Conservation (phyloP, 2,888 invertebrate species). For the Rotaria macrura region DNA sequence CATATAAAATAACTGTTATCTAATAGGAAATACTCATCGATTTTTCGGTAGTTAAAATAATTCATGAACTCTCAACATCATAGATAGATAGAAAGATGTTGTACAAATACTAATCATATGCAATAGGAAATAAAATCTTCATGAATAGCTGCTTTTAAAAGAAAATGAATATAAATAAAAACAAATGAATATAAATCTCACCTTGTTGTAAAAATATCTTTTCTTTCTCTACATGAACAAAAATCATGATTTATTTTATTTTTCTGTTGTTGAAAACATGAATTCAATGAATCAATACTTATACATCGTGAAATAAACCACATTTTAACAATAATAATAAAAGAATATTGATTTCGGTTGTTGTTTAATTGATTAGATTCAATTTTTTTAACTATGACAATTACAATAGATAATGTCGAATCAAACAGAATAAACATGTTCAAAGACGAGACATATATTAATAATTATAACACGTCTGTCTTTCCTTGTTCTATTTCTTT, state of each 20-base stretch:
- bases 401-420: background rate
- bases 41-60: too few relatives aligned
- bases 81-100: too few relatives aligned
- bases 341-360: background rate
- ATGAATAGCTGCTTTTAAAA: too few relatives aligned
- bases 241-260: background rate
- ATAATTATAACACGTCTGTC: background rate
- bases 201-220: background rate
- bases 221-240: background rate
- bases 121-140: too few relatives aligned
- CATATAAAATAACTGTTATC: too few relatives aligned
- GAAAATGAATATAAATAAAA: background rate
- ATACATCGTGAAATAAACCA: constrained; percentile 18
- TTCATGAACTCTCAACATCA: too few relatives aligned
- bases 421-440: background rate
- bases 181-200: background rate
- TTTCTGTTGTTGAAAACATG: constrained; percentile 9
- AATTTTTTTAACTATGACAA: background rate
- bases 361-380: background rate
- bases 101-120: too few relatives aligned
- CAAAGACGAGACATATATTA: background rate
- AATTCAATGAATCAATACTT: constrained; percentile 11
- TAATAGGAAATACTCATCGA: too few relatives aligned
- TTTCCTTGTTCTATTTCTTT: background rate
- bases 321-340: background rate